Evolutionary conservation across 2,113 vertebrate species (phyloP).

Genomic region (Nothoprocta perdicaria): DNA sequence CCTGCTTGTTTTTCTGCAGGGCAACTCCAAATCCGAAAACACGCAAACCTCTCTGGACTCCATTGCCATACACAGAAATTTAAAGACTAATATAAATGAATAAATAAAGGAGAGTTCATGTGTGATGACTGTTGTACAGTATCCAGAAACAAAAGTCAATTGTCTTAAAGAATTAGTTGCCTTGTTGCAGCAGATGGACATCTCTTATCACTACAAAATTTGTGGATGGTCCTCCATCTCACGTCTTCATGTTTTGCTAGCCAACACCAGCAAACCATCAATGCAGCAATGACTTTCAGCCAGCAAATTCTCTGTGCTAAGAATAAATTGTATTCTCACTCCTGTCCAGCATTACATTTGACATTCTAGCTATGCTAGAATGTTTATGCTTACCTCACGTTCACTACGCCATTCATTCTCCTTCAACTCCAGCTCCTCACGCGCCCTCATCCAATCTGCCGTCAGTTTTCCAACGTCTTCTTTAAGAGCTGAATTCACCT

Average conservation of each 20-base stretch:
- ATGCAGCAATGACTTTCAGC: background rate
- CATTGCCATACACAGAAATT: background rate
- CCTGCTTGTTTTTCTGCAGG: background rate
- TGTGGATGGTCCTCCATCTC: background rate
- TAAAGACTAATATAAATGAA: background rate
- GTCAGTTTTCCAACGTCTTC: slow-evolving; percentile 86
- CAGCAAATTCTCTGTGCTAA: background rate
- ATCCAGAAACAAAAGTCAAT: background rate
- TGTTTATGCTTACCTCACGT: slow-evolving; percentile 71
- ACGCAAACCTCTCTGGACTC: background rate
- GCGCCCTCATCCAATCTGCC: slow-evolving; percentile 85
- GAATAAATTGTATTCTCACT: background rate
- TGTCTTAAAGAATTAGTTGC: accelerated
- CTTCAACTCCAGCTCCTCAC: slow-evolving; percentile 81
- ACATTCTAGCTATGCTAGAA: accelerated
- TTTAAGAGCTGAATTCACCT: slow-evolving; percentile 80
- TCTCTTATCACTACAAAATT: background rate
- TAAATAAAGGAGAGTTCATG: accelerated
- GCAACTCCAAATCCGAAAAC: background rate
- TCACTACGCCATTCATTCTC: slow-evolving; percentile 83
- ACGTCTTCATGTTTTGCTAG: background rate
- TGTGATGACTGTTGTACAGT: background rate
- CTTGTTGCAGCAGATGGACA: background rate
- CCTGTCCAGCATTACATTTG: accelerated
- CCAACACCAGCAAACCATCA: background rate